A percentile compares a stretch with the other conserved stretches of the same genome.
Evolutionary conservation across 2,113 vertebrate species (phyloP).

Genomic region (Saiga tatarica): DNA sequence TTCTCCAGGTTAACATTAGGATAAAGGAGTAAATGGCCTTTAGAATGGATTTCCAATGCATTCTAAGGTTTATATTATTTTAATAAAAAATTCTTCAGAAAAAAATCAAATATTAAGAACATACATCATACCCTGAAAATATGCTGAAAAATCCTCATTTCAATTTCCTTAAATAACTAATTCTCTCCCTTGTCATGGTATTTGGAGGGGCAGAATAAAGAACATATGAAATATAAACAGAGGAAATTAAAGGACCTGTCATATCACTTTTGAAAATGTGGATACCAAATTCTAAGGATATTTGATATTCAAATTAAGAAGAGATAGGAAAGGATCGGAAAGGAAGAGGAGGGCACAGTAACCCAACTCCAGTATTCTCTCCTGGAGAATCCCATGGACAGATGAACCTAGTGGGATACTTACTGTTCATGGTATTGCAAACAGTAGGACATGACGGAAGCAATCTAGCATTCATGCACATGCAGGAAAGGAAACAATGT

Average conservation of each 20-base stretch:
- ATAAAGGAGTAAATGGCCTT: background rate
- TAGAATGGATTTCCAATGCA: background rate
- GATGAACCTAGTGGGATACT: background rate
- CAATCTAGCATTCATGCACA: background rate
- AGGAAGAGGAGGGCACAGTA: background rate
- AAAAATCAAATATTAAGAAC: constrained; percentile 12
- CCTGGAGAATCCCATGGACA: background rate
- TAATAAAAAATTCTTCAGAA: background rate
- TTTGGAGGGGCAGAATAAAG: background rate
- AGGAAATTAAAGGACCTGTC: background rate
- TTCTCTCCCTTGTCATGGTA: background rate
- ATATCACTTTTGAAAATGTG: background rate
- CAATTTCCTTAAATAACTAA: background rate
- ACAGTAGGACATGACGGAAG: background rate
- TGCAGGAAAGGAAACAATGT: background rate
- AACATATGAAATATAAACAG: background rate
- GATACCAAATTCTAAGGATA: background rate
- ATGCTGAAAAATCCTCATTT: background rate
- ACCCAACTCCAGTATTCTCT: background rate
- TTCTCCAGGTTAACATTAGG: background rate
- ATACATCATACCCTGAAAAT: background rate
- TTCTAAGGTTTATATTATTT: background rate
- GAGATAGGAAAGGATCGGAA: background rate
- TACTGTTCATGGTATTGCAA: background rate
- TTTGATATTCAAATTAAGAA: background rate